Evolutionary conservation across 2,113 vertebrate genomes (phyloP).

Genomic region (Bujurquina vittata): DNA sequence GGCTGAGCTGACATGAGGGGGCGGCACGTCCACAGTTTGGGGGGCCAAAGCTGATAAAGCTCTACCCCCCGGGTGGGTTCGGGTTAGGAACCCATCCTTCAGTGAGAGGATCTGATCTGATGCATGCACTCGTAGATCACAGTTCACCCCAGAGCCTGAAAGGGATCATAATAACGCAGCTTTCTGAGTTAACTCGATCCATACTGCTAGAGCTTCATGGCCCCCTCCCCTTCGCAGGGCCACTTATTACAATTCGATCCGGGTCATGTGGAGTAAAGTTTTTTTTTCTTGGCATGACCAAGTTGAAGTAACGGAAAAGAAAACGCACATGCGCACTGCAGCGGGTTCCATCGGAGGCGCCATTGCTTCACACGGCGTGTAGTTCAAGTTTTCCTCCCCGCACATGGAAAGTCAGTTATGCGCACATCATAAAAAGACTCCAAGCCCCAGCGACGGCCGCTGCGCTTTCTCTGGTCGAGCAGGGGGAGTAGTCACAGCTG

Average conservation of each 20-base stretch:
- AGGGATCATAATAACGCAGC: too few relatives aligned
- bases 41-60: too few relatives aligned
- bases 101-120: too few relatives aligned
- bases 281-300: slow-evolving; percentile 32
- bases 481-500: slow-evolving; percentile 79
- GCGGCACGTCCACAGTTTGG: too few relatives aligned
- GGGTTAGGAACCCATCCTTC: too few relatives aligned
- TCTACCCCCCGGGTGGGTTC: too few relatives aligned
- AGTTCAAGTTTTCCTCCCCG: slow-evolving; percentile 64
- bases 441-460: slow-evolving; percentile 59
- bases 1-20: too few relatives aligned
- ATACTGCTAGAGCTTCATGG: not conserved
- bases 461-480: slow-evolving; percentile 43
- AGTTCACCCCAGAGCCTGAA: too few relatives aligned
- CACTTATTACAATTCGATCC: slow-evolving; percentile 25
- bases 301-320: slow-evolving; percentile 82
- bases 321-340: slow-evolving; percentile 73
- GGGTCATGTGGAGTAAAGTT: slow-evolving; percentile 27
- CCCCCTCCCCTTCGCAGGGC: not conserved
- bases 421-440: slow-evolving; percentile 55
- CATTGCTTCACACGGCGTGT: slow-evolving; percentile 71
- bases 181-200: too few relatives aligned
- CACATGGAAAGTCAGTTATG: slow-evolving; percentile 40
- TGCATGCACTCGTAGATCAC: too few relatives aligned
- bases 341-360: slow-evolving; percentile 53